These are phyloP conservation scores for Nomada lathburiana DNA, from an alignment of 2,888 invertebrate species.

Conservation along the genomic window DNA sequence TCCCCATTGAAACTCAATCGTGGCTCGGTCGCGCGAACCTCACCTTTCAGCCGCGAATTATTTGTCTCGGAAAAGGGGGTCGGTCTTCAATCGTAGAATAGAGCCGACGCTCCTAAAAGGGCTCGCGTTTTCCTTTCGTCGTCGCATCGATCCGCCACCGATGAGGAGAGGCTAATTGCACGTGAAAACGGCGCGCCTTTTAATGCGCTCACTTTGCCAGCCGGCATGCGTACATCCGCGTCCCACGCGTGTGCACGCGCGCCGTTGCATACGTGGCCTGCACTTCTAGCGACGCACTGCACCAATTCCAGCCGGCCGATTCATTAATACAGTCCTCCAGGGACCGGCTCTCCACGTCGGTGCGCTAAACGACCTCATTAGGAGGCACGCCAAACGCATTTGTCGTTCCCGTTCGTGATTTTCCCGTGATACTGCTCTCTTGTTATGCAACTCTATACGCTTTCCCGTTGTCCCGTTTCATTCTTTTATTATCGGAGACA, in stretches of 20 bases:
- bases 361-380: slow-evolving; percentile 75
- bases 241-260: neutral
- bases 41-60: slow-evolving; percentile 27
- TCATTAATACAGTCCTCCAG: slow-evolving; percentile 75
- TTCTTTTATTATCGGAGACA: slow-evolving; percentile 68
- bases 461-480: slow-evolving; percentile 53
- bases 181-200: slow-evolving; percentile 69
- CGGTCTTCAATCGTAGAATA: neutral
- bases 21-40: neutral
- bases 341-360: slow-evolving; percentile 47
- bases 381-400: slow-evolving; percentile 71
- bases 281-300: slow-evolving; percentile 67
- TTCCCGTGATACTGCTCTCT: slow-evolving; percentile 60
- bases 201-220: slow-evolving; percentile 67
- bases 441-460: slow-evolving; percentile 58
- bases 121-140: slow-evolving; percentile 37
- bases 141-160: slow-evolving; percentile 62
- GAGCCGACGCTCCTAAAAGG: slow-evolving; percentile 14
- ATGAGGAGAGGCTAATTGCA: slow-evolving; percentile 70
- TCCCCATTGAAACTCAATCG: slow-evolving; percentile 10
- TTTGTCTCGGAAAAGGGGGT: slow-evolving; percentile 24
- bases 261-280: slow-evolving; percentile 17
- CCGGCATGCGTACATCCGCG: neutral
- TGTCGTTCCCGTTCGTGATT: slow-evolving; percentile 71
- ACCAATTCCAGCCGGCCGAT: slow-evolving; percentile 71